These are phyloP conservation scores for Vidua macroura DNA, from an alignment of 2,113 vertebrate species.

Conservation along the genomic window DNA sequence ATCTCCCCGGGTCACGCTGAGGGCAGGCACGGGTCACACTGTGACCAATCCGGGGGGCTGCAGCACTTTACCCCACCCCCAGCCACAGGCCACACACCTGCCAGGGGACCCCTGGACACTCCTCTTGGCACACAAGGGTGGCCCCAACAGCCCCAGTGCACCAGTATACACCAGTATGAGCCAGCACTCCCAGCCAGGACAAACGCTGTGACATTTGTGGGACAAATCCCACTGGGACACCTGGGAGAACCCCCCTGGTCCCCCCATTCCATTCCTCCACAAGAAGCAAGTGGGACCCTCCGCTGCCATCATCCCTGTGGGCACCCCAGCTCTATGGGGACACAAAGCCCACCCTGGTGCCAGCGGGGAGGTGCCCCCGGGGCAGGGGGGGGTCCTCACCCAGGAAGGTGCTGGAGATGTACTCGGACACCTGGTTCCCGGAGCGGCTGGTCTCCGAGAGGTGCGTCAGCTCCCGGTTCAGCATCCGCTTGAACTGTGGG, in stretches of 20 bases:
- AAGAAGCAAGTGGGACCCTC: not conserved
- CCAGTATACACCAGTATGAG: not conserved
- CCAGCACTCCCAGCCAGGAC: not conserved
- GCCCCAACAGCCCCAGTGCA: not conserved
- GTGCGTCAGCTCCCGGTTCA: conserved; percentile 89
- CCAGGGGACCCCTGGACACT: not conserved
- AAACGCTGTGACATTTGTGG: not conserved
- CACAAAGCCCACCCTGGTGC: not conserved
- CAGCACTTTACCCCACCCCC: not conserved
- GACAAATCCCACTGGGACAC: not conserved
- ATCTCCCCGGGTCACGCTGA: not conserved
- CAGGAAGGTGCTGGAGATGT: conserved; percentile 88
- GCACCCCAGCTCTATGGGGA: not conserved
- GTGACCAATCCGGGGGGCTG: conserved; percentile 59
- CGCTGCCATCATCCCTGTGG: rapidly evolving
- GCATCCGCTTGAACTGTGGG: conserved; percentile 91
- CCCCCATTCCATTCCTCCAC: no score
- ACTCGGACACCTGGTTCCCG: conserved; percentile 93
- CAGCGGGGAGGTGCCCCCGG: not conserved
- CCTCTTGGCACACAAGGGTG: no score
- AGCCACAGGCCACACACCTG: not conserved
- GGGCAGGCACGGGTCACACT: conserved; percentile 55
- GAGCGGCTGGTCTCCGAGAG: conserved; percentile 92
- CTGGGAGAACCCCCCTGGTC: rapidly evolving
- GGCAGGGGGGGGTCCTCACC: conserved; percentile 66